These are phyloP conservation scores for Neodiprion fabricii DNA, from an alignment of 1,140 invertebrate species.

Conservation along the genomic window DNA sequence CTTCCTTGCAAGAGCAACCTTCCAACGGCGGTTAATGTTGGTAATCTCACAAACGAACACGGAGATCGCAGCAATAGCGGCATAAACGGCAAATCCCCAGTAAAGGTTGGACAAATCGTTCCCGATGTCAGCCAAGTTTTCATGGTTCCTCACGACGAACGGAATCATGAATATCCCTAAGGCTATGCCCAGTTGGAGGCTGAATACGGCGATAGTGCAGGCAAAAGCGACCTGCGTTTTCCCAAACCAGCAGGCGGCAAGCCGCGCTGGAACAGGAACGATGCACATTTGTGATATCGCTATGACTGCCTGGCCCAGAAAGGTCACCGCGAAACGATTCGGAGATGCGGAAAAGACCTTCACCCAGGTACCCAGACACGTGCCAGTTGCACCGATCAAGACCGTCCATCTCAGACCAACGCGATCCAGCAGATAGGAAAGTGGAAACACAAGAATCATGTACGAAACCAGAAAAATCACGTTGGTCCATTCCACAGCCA, in stretches of 20 bases:
- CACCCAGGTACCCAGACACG: conserved; percentile 71
- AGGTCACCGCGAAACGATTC: conserved; percentile 66
- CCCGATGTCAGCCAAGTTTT: conserved; percentile 49
- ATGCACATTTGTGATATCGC: too few relatives aligned
- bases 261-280: conserved; percentile 68
- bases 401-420: conserved; percentile 49
- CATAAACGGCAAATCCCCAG: conserved; percentile 60
- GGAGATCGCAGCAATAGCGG: conserved; percentile 55
- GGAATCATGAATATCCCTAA: conserved; percentile 58
- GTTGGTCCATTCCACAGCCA: conserved; percentile 68
- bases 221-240: conserved; percentile 74
- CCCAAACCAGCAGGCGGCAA: conserved; percentile 71
- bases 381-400: conserved; percentile 38
- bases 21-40: too few relatives aligned
- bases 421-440: conserved; percentile 67
- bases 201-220: conserved; percentile 79
- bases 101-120: conserved; percentile 51
- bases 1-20: too few relatives aligned
- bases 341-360: conserved; percentile 66
- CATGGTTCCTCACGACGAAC: conserved; percentile 56
- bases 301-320: conserved; percentile 34
- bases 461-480: conserved; percentile 75
- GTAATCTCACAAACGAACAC: too few relatives aligned
- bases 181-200: conserved; percentile 72
- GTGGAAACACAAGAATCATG: conserved; percentile 72